Percentiles rank a stretch among this genome's conserved stretches.
Conservation (phyloP, 2,113 vertebrate genomes). For the Peucedramus taeniatus region DNA sequence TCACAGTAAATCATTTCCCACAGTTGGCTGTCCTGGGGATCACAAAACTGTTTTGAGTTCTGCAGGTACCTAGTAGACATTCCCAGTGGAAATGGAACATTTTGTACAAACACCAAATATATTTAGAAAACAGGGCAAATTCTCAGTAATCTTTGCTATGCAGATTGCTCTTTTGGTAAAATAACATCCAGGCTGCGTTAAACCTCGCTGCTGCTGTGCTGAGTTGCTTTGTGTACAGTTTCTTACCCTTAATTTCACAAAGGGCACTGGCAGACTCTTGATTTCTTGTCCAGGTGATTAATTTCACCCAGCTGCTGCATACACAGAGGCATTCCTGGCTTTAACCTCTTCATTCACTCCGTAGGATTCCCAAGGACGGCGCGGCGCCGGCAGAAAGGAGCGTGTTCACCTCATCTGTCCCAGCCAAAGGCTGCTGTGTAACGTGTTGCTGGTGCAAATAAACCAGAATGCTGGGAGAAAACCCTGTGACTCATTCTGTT, state of each 20-base stretch:
- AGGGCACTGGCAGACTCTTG: background rate
- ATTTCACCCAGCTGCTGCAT: background rate
- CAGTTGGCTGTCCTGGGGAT: background rate
- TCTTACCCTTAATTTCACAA: background rate
- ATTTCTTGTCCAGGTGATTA: slow-evolving; percentile 18
- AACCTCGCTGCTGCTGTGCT: background rate
- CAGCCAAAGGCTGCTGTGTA: fast-evolving
- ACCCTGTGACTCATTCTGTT: background rate
- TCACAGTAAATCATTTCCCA: background rate
- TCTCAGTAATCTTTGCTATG: background rate
- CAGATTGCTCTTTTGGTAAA: background rate
- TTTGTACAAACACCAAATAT: background rate
- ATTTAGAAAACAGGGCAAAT: background rate
- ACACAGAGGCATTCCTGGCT: background rate
- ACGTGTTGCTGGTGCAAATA: background rate
- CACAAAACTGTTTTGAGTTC: background rate
- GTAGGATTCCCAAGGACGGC: background rate
- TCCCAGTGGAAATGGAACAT: background rate
- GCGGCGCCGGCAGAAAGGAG: fast-evolving
- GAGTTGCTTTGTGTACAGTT: background rate
- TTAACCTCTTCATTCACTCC: background rate
- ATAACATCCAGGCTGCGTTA: background rate
- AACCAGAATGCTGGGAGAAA: background rate
- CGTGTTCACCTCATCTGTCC: background rate
- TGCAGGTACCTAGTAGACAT: background rate